Conservation (phyloP, 2,888 invertebrate genomes). For the Drosophila nr. medialis region DNA sequence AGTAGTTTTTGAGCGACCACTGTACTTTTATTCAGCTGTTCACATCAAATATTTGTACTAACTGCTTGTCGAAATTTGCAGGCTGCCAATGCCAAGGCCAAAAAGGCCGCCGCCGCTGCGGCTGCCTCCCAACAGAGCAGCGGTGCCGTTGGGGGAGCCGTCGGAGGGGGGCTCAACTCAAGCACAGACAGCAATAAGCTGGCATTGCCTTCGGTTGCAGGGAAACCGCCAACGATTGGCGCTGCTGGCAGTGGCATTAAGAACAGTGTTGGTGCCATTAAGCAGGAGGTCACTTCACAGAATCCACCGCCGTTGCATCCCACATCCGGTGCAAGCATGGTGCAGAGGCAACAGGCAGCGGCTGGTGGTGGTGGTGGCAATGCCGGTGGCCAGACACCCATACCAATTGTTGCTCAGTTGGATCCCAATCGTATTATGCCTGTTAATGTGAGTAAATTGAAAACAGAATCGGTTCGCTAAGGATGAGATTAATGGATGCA, state of each 20-base stretch:
- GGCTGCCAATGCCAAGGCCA: constrained; percentile 84
- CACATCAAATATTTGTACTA: not conserved
- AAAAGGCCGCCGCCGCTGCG: constrained; percentile 83
- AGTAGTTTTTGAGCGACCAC: not conserved
- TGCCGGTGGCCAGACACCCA: constrained; percentile 70
- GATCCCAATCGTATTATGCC: constrained; percentile 87
- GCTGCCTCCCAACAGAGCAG: constrained; percentile 76
- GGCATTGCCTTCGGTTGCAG: constrained; percentile 33
- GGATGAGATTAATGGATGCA: not conserved
- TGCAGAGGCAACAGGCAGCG: constrained; percentile 76
- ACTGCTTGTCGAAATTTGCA: constrained; percentile 40
- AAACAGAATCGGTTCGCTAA: no score
- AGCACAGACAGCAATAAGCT: constrained; percentile 46
- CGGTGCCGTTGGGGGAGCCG: constrained; percentile 19
- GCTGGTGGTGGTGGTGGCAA: constrained; percentile 33
- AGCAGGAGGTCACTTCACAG: constrained; percentile 77
- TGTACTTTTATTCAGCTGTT: not conserved
- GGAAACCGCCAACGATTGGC: constrained; percentile 46
- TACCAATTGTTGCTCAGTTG: constrained; percentile 85
- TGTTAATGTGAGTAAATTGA: constrained; percentile 85
- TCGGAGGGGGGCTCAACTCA: constrained; percentile 21
- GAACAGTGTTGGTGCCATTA: constrained; percentile 69
- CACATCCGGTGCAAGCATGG: constrained; percentile 65
- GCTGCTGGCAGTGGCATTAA: constrained; percentile 54
- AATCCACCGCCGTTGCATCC: constrained; percentile 81